phyloP scores from a whole-genome alignment of 2,113 vertebrate genomes.

The Lepus europaeus region DNA sequence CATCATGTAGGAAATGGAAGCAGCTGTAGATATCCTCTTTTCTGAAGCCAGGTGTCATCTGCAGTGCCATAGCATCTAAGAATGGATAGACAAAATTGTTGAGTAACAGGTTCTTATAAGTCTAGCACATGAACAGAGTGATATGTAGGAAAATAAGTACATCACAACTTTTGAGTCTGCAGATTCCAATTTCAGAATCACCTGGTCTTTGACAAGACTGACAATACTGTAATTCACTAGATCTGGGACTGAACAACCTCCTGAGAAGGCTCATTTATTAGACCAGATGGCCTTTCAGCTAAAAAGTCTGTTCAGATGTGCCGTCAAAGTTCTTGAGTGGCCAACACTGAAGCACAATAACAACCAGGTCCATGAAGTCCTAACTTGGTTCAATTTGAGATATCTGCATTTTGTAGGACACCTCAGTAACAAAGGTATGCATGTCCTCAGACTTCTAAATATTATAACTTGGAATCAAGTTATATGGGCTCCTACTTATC shows the following conservation, averaged over 20 bases:
- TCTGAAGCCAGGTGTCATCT: slow-evolving; percentile 86
- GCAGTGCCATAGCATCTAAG: slow-evolving; percentile 92
- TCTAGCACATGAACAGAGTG: slow-evolving; percentile 91
- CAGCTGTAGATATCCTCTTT: slow-evolving; percentile 94
- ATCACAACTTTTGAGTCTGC: slow-evolving; percentile 74
- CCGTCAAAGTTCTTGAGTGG: slow-evolving; percentile 87
- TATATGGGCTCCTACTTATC: slow-evolving; percentile 91
- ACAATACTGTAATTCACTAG: slow-evolving; percentile 89
- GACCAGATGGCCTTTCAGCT: slow-evolving; percentile 95
- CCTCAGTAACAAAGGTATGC: slow-evolving; percentile 91
- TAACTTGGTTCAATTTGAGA: slow-evolving; percentile 96
- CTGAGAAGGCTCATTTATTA: slow-evolving; percentile 91
- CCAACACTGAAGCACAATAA: slow-evolving; percentile 93
- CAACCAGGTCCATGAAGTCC: slow-evolving; percentile 93
- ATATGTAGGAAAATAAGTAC: slow-evolving; percentile 89
- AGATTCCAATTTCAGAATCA: slow-evolving; percentile 86
- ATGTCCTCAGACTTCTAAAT: slow-evolving; percentile 91
- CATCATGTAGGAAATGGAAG: slow-evolving; percentile 91
- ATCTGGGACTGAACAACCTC: slow-evolving; percentile 91
- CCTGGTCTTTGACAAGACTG: slow-evolving; percentile 85
- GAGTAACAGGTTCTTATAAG: slow-evolving; percentile 96
- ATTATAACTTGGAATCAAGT: slow-evolving; percentile 93
- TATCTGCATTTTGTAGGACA: slow-evolving; percentile 94
- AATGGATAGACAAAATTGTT: slow-evolving; percentile 93
- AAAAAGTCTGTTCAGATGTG: slow-evolving; percentile 91